Base-by-base conservation (phyloP, 2,888 invertebrate genomes). In the Eudemis profundana region DNA sequence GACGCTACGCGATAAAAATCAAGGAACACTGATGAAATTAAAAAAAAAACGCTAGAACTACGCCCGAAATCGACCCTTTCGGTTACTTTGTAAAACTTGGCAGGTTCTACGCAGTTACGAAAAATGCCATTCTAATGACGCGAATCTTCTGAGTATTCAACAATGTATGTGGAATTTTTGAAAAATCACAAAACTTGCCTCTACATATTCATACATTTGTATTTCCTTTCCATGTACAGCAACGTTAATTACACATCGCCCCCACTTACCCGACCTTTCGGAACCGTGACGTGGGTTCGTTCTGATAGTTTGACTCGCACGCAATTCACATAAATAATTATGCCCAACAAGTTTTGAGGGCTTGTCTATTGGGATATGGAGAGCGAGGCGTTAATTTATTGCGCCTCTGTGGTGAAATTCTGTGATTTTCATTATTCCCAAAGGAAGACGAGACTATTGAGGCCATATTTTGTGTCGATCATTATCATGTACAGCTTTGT, bases 241-340 rank as follows among this genome's bases (percentile, higher is more conserved):
- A 59, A 15, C 33, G 36, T 47, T 59, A 38, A 61, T 61, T 14
- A 51, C 33, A 29, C 27, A 42, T 61, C 49, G 29, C 10, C 50
- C 21, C 40, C 49, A 49, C 50, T 61, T 61, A 44, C 40, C 47
- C 49, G 15, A 14, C 14, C 23, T 15, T 47, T 23, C 38, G 27
- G 33, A 38, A 17, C 47, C 14, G 27, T 49, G 47, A 63, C 40
- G 19, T 36, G 63, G 63, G 56, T 63, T 36, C 61, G 17, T 40
- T 27, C 56, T 42, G 33, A 49, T 63, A 56, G 54, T 56, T 54
- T 49, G 42, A 50, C 63, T 56, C 4, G 36, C 21, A 14, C 21
- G 49, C 29, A 49, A 63, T 56, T 49, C 57, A 19, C 56, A 63
- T 63, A 49, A 33, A 56, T 63, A 63, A 63, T 63, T 50, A 56